Evolutionary conservation across 2,888 invertebrate species (phyloP).

Genomic region (Amphimallon solstitiale): DNA sequence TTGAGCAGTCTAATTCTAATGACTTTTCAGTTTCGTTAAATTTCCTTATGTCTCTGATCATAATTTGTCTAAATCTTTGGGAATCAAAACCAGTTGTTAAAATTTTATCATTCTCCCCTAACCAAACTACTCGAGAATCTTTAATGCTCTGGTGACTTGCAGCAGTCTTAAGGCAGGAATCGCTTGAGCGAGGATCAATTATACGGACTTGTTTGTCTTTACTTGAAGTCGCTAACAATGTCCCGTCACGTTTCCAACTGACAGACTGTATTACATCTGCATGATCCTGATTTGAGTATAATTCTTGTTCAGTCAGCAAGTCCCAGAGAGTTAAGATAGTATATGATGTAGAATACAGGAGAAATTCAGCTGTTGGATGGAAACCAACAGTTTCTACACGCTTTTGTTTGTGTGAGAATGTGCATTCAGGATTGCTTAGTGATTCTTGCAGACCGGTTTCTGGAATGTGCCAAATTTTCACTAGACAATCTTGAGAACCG

Average conservation of each 20-base stretch:
- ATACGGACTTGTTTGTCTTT: constrained; percentile 92
- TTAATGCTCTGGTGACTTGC: constrained; percentile 91
- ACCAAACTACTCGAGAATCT: constrained; percentile 91
- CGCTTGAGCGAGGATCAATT: constrained; percentile 79
- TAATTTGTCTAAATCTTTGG: constrained; percentile 86
- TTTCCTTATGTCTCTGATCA: constrained; percentile 87
- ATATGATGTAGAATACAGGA: constrained; percentile 87
- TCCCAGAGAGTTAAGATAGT: constrained; percentile 89
- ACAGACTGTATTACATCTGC: constrained; percentile 89
- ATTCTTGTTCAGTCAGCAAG: constrained; percentile 82
- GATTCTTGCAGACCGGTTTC: constrained; percentile 80
- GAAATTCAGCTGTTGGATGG: constrained; percentile 89
- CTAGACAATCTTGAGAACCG: constrained; percentile 87
- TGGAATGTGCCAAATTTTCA: constrained; percentile 92
- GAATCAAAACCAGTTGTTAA: constrained; percentile 92
- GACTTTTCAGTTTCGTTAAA: constrained; percentile 81
- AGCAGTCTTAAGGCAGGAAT: constrained; percentile 70
- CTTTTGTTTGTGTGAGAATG: constrained; percentile 83
- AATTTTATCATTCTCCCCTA: constrained; percentile 85
- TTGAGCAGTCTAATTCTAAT: constrained; percentile 84
- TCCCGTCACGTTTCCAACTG: constrained; percentile 91
- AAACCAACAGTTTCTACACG: constrained; percentile 91
- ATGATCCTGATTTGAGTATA: constrained; percentile 76
- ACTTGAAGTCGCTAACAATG: constrained; percentile 83
- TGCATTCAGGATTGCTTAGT: constrained; percentile 80